A percentile compares a stretch with the other conserved stretches of the same genome.
These are phyloP conservation scores for Melanaphis sacchari DNA, from an alignment of 1,140 invertebrate species.

Conservation along the genomic window DNA sequence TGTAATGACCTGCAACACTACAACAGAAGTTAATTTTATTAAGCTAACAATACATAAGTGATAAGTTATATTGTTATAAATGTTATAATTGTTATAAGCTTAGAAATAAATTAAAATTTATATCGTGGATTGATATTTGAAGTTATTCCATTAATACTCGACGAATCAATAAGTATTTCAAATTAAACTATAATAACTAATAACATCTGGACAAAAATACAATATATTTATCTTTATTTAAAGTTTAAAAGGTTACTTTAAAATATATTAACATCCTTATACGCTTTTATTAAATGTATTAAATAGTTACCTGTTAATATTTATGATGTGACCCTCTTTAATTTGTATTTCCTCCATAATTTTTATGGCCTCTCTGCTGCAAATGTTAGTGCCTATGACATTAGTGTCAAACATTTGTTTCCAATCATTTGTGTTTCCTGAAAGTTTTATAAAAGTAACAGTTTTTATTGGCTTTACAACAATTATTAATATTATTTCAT, in stretches of 20 bases:
- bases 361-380: slow-evolving; percentile 9
- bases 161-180: neutral
- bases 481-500: neutral
- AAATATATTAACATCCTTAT: neutral
- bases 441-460: neutral
- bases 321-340: slow-evolving; percentile 41
- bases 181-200: neutral
- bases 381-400: neutral
- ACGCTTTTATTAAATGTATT: neutral
- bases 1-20: neutral
- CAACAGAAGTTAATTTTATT: no score
- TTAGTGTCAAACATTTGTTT: slow-evolving; percentile 51
- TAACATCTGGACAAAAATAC: neutral
- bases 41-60: no score
- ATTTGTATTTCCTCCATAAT: slow-evolving; percentile 11
- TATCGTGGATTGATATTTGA: no score
- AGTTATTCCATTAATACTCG: no score
- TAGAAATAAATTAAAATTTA: no score
- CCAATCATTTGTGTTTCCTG: slow-evolving; percentile 39
- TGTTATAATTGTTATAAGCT: no score
- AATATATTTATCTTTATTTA: neutral
- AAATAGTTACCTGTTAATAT: slow-evolving; percentile 37
- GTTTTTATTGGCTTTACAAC: neutral
- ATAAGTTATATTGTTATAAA: no score
- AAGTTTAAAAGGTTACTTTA: no score